Percentiles rank a stretch among this genome's conserved stretches.
Evolutionary conservation across 37 sponge, comb jelly and placozoan species (phyloP).

Genomic region (Tethya wilhelma): DNA sequence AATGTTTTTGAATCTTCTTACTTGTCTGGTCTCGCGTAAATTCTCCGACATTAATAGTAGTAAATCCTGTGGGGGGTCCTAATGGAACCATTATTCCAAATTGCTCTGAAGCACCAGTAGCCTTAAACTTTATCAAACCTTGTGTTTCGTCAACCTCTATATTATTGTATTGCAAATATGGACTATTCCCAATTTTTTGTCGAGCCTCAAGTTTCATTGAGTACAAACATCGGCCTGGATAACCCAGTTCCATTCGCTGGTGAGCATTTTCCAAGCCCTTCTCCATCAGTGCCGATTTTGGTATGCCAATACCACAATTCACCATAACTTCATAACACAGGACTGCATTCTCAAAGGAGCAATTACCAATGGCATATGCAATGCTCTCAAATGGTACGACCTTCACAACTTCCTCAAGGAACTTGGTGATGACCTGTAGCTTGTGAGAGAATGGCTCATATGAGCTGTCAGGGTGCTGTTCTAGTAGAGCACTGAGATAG

Average conservation of each 20-base stretch:
- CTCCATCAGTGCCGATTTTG: conserved; percentile 27
- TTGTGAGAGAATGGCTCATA: conserved; percentile 8
- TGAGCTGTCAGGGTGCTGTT: conserved; percentile 4
- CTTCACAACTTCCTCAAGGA: conserved; percentile 61
- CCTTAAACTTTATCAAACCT: too few relatives aligned
- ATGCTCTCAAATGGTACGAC: conserved; percentile 72
- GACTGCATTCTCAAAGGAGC: conserved; percentile 18
- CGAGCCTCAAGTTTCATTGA: neutral
- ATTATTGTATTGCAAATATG: too few relatives aligned
- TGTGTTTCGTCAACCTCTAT: too few relatives aligned
- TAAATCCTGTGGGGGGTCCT: too few relatives aligned
- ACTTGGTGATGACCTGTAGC: conserved; percentile 9
- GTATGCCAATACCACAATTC: neutral
- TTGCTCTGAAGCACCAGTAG: too few relatives aligned
- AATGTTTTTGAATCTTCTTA: too few relatives aligned
- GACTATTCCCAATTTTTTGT: neutral
- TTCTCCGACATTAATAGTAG: too few relatives aligned
- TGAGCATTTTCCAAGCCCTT: neutral
- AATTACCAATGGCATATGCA: conserved; percentile 40
- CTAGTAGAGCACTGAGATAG: conserved; percentile 57
- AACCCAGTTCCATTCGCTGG: conserved; percentile 26
- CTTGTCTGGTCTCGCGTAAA: too few relatives aligned
- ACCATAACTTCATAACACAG: conserved; percentile 52
- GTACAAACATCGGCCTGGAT: neutral
- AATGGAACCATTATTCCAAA: too few relatives aligned